These are phyloP conservation scores for Heterochromis multidens DNA, from an alignment of 2,113 vertebrate species.

Conservation along the genomic window DNA sequence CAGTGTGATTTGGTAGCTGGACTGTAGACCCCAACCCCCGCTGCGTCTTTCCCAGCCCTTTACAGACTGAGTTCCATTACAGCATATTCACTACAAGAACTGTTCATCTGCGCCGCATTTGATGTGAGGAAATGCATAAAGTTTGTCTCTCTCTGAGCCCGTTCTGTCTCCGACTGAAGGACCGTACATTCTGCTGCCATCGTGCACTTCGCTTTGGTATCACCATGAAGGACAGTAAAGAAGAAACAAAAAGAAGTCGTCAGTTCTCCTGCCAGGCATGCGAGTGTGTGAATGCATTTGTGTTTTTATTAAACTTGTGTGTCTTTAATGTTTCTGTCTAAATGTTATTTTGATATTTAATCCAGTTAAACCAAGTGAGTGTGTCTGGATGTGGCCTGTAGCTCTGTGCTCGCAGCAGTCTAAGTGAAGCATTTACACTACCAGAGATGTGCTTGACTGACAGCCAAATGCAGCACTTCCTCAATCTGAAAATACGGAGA, in stretches of 20 bases:
- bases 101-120: not conserved
- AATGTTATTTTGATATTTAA: constrained; percentile 25
- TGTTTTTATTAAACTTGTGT: constrained; percentile 41
- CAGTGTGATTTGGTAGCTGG: constrained; percentile 30
- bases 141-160: not conserved
- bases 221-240: constrained; percentile 18
- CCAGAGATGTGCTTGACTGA: constrained; percentile 4
- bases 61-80: not conserved
- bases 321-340: constrained; percentile 20
- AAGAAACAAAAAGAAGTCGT: not conserved
- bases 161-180: constrained; percentile 14
- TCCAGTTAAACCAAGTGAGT: not conserved
- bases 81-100: constrained; percentile 19
- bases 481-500: not conserved
- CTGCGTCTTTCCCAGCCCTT: not conserved
- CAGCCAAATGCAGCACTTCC: not conserved
- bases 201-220: constrained; percentile 42
- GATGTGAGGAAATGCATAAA: not conserved
- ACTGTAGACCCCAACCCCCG: not conserved
- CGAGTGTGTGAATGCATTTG: constrained; percentile 23
- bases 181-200: constrained; percentile 25
- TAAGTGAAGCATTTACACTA: not conserved
- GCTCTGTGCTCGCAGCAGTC: not conserved
- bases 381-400: not conserved
- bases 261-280: constrained; percentile 32